phyloP scores from a whole-genome alignment of 1,140 invertebrate species.

The Cepaea nemoralis region DNA sequence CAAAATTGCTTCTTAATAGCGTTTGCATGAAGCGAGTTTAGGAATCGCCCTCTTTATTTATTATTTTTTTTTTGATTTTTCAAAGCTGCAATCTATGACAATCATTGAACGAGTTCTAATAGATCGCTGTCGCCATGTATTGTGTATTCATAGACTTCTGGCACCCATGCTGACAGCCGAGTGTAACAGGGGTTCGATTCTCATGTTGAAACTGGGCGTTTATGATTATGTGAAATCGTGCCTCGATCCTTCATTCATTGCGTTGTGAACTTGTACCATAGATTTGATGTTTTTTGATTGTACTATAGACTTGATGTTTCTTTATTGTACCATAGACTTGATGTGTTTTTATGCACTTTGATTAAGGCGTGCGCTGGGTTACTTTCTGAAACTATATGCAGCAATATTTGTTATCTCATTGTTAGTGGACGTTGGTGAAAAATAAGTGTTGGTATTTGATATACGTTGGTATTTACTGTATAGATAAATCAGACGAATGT shows the following conservation, averaged over 20 bases:
- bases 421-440: no score
- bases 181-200: background rate
- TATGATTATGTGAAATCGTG: background rate
- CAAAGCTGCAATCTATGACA: background rate
- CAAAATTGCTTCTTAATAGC: background rate
- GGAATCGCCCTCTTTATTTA: no score
- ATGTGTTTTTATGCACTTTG: background rate
- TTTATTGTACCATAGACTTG: background rate
- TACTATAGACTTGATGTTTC: background rate
- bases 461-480: no score
- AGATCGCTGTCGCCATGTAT: background rate
- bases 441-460: no score
- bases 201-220: background rate
- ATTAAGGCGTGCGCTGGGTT: background rate
- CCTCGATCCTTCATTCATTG: constrained; percentile 23
- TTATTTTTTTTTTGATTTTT: background rate
- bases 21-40: background rate
- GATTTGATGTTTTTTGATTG: no score
- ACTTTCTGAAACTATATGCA: background rate
- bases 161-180: background rate
- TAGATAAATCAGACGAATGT: no score
- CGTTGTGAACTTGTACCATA: constrained; percentile 25
- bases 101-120: background rate
- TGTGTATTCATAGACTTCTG: background rate
- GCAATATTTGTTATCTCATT: background rate